A percentile compares a stretch with the other conserved stretches of the same genome.
These are phyloP conservation scores for Brienomyrus brachyistius DNA, from an alignment of 2,113 vertebrate species.

Conservation along the genomic window DNA sequence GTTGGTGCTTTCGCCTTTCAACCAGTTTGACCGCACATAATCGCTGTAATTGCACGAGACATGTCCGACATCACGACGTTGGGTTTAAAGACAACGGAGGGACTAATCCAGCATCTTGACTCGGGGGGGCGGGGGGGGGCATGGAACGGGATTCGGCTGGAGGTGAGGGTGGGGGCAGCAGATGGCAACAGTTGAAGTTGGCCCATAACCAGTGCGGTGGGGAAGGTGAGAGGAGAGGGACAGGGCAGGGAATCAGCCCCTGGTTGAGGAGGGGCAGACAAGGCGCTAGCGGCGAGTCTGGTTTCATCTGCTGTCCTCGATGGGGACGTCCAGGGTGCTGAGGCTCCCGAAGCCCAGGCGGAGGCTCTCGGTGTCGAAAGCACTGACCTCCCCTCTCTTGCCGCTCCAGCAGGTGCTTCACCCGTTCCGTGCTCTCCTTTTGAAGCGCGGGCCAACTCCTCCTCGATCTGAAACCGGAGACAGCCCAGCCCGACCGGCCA, in stretches of 20 bases:
- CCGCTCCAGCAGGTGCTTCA: conserved; percentile 89
- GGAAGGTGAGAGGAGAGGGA: conserved; percentile 77
- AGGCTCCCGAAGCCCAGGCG: conserved; percentile 91
- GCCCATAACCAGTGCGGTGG: conserved; percentile 77
- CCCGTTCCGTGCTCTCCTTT: conserved; percentile 95
- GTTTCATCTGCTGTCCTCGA: conserved; percentile 98
- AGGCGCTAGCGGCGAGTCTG: conserved; percentile 27
- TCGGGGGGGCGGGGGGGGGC: conserved; percentile 10
- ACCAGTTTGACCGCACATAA: conserved; percentile 56
- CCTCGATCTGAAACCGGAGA: conserved; percentile 75
- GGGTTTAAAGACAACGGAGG: conserved; percentile 74
- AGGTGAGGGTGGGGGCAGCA: conserved; percentile 45
- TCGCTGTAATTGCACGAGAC: conserved; percentile 74
- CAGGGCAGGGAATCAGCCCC: conserved; percentile 30
- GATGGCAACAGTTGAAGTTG: conserved; percentile 65
- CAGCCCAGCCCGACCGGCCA: background rate
- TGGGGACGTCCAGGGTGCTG: conserved; percentile 86
- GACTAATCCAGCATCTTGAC: conserved; percentile 73
- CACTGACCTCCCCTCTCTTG: conserved; percentile 92
- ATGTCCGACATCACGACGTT: conserved; percentile 75
- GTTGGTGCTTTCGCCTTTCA: conserved; percentile 17
- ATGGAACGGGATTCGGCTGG: background rate
- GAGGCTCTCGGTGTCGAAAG: conserved; percentile 93
- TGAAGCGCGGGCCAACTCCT: conserved; percentile 94
- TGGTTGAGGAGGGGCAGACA: conserved; percentile 31